Evolutionary conservation across 2,113 vertebrate genomes (phyloP).

Genomic region (Nyctereutes procyonoides): DNA sequence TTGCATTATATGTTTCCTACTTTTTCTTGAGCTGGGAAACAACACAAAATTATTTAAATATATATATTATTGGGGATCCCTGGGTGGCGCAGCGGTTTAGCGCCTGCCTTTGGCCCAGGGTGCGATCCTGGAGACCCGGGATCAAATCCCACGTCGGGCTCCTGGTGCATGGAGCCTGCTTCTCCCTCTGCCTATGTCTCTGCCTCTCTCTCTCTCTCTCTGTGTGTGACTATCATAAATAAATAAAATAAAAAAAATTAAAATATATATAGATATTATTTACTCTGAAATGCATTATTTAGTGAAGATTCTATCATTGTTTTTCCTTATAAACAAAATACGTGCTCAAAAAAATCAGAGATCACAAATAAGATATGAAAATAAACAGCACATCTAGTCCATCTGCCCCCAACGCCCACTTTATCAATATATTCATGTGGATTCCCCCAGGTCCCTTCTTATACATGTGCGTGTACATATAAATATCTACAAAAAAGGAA

Average conservation of each 20-base stretch:
- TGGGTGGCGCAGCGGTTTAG: too few relatives aligned
- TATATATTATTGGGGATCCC: slow-evolving; percentile 43
- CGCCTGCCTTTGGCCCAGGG: too few relatives aligned
- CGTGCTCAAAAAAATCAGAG: neutral
- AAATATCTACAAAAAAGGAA: neutral
- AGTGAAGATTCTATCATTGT: neutral
- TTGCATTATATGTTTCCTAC: slow-evolving; percentile 76
- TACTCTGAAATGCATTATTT: neutral
- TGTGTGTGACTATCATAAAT: too few relatives aligned
- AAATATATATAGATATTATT: slow-evolving; percentile 46
- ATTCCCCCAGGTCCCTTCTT: neutral
- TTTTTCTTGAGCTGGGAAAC: slow-evolving; percentile 70
- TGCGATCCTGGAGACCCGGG: too few relatives aligned
- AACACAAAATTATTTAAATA: slow-evolving; percentile 52
- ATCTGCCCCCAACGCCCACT: neutral
- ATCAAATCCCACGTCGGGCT: too few relatives aligned
- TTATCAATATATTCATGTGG: neutral
- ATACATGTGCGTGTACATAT: too few relatives aligned
- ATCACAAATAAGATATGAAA: neutral
- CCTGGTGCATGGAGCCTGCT: too few relatives aligned
- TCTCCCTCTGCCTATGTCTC: too few relatives aligned
- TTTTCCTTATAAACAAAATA: neutral
- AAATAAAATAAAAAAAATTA: too few relatives aligned
- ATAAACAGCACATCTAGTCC: neutral
- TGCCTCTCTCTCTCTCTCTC: too few relatives aligned